Base-by-base conservation (phyloP, 2,797 vertebrate species). In the Mormyrus proboscirostris region DNA sequence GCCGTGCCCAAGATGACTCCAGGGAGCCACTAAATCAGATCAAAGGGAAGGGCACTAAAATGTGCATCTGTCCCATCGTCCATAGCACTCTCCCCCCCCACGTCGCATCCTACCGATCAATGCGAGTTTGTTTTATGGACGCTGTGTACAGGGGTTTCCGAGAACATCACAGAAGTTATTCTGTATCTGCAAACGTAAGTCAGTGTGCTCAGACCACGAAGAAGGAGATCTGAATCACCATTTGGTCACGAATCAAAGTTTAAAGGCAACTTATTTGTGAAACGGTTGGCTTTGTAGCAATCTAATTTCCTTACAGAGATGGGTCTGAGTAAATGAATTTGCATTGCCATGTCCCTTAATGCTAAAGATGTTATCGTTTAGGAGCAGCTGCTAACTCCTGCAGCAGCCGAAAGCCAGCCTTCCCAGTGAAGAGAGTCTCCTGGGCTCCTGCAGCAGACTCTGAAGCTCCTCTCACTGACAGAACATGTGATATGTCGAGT, bases 1-100 rank as follows among this genome's bases (percentile, higher is more conserved):
- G 65, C 49, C 47, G 6, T 29, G 65, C 65, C n/a, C 44, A 14
- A 53, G 88, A 33, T 79, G 33, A 53, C 87, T 38, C 47, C 65
- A 9, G 22, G 14, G 62, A 88, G 25, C 29, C 25, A 44, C 69
- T 9, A 88, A 88, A 79, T 53, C 19, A 79, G 88, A 88, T 88
- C 65, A 88, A 79, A 53, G 88, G 51, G 49, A 79, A 53, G 88
- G 51, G 29, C 69, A 76, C 41, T 88, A 88, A 79, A 79, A 50
- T 38, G 88, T 53, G 29, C 73, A 53, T 76, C 87, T 76, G 29
- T 55, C 25, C 8, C 50, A 0, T 73, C 25, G 19, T 79, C 25
- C 65, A 8, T 49, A 7, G 49, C 14, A 12, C 19, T 55, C 44
- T 10, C 22, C 59, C n/a, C 62, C 4, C 12, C 4, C 29, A 7